phyloP scores from a whole-genome alignment of 1,140 invertebrate species.

The Pseudomyrmex concolor region DNA sequence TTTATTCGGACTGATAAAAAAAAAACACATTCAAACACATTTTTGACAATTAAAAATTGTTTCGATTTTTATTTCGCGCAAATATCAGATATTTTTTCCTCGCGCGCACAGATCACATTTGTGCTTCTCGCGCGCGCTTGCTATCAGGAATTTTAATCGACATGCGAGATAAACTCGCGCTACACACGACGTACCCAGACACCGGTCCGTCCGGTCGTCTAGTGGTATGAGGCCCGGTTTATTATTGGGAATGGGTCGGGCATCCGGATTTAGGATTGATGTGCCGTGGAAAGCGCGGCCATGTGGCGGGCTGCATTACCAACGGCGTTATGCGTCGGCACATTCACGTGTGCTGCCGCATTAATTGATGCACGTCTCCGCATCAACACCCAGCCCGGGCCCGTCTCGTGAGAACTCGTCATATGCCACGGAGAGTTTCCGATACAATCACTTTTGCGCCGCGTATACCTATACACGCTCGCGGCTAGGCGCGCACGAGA shows the following conservation, averaged over 20 bases:
- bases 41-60: neutral
- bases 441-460: conserved; percentile 70
- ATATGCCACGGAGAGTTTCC: conserved; percentile 72
- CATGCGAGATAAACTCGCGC: neutral
- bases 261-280: conserved; percentile 79
- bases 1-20: neutral
- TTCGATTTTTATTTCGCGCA: neutral
- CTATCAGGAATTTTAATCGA: conserved; percentile 30
- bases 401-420: conserved; percentile 80
- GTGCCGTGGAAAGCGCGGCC: conserved; percentile 73
- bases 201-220: neutral
- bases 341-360: conserved; percentile 82
- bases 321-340: conserved; percentile 79
- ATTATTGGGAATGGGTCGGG: conserved; percentile 41
- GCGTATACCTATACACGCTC: neutral
- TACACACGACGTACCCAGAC: neutral
- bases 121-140: neutral
- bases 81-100: neutral
- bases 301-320: conserved; percentile 79
- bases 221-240: conserved; percentile 23
- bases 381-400: conserved; percentile 77
- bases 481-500: neutral
- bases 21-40: too few relatives aligned
- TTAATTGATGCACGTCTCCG: conserved; percentile 82
- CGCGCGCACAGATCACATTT: neutral